Evolutionary conservation across 37 sponge, comb jelly and placozoan genomes (phyloP).

Genomic region (Ianthella basta): DNA sequence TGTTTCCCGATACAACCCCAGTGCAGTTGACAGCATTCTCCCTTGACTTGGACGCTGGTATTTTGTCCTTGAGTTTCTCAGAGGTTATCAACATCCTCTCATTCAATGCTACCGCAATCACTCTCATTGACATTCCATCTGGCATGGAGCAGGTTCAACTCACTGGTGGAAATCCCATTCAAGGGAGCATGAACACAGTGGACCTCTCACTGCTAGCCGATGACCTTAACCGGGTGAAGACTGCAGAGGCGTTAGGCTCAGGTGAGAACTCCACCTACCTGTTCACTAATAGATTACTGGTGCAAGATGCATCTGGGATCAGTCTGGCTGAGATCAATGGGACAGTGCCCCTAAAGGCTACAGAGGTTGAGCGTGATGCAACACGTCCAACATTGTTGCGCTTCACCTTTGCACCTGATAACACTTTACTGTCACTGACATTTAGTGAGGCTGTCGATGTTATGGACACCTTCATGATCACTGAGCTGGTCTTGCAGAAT

Average conservation of each 20-base stretch:
- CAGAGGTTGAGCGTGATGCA: slow-evolving; percentile 46
- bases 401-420: slow-evolving; percentile 62
- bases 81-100: slow-evolving; percentile 66
- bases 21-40: slow-evolving; percentile 49
- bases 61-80: slow-evolving; percentile 61
- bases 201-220: slow-evolving; percentile 38
- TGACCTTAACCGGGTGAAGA: slow-evolving; percentile 72
- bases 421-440: slow-evolving; percentile 70
- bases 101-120: slow-evolving; percentile 35
- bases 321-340: slow-evolving; percentile 21
- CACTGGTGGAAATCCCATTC: slow-evolving; percentile 2
- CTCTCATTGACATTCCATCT: slow-evolving; percentile 49
- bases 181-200: slow-evolving; percentile 41
- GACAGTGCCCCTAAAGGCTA: slow-evolving; percentile 37
- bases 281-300: slow-evolving; percentile 30
- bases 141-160: slow-evolving; percentile 43
- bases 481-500: slow-evolving; percentile 42
- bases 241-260: slow-evolving; percentile 41
- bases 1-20: slow-evolving; percentile 59
- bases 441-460: slow-evolving; percentile 69
- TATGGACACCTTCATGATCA: slow-evolving; percentile 1
- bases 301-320: slow-evolving; percentile 63
- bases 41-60: slow-evolving; percentile 64
- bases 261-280: slow-evolving; percentile 62
- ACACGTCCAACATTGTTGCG: slow-evolving; percentile 45